Evolutionary conservation across 2,888 invertebrate species (phyloP).

Genomic region (Lamellibrachia satsuma): DNA sequence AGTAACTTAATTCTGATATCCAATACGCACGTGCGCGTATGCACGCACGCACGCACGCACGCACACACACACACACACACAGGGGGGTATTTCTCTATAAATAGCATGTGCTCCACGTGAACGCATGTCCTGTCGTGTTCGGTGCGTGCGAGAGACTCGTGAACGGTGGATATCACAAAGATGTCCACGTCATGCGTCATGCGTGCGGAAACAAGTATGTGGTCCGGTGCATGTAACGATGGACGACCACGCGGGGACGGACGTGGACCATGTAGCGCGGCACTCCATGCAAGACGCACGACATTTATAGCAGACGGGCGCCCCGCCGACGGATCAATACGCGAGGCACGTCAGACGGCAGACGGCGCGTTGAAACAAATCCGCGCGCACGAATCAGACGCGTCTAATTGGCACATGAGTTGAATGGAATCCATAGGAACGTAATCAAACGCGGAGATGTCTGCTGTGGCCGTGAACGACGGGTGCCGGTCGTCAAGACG

Average conservation of each 20-base stretch:
- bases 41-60: no score
- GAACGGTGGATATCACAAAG: neutral
- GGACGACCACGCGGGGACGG: neutral
- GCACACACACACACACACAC: no score
- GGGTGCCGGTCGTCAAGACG: neutral
- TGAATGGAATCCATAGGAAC: neutral
- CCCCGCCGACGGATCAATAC: neutral
- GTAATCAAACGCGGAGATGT: no score
- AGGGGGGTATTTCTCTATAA: neutral
- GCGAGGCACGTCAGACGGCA: neutral
- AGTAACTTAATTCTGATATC: no score
- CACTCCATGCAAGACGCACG: neutral
- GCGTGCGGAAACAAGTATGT: neutral
- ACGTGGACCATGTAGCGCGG: neutral
- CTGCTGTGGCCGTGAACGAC: neutral
- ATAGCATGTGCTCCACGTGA: neutral
- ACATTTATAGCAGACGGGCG: neutral
- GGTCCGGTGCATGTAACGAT: neutral
- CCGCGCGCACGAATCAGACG: neutral
- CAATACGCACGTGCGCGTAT: no score
- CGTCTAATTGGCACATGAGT: neutral
- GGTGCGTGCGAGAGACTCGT: neutral
- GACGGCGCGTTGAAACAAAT: neutral
- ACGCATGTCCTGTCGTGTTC: neutral
- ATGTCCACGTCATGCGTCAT: neutral